Evolutionary conservation across 2,113 vertebrate genomes (phyloP).

Genomic region (Syngnathus scovelli): DNA sequence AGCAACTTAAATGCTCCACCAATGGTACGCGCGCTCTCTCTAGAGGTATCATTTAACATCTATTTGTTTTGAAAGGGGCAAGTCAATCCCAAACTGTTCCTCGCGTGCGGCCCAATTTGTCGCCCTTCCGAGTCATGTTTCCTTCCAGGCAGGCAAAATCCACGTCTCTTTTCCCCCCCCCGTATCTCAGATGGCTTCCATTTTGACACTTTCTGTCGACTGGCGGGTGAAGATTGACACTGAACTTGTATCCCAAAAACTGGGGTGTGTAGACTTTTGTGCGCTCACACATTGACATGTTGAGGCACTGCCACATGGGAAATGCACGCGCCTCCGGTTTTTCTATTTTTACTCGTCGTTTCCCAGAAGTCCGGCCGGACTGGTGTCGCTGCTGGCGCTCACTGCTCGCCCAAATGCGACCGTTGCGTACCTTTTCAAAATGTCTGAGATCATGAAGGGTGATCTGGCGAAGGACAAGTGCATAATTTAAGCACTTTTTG

Average conservation of each 20-base stretch:
- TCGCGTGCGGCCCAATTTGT: too few species aligned
- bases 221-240: too few species aligned
- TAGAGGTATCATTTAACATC: neutral
- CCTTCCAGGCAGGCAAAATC: too few species aligned
- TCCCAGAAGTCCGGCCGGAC: conserved; percentile 50
- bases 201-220: too few species aligned
- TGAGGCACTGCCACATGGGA: conserved; percentile 38
- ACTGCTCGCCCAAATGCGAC: neutral
- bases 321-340: conserved; percentile 6
- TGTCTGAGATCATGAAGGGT: too few species aligned
- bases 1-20: neutral
- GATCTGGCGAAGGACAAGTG: too few species aligned
- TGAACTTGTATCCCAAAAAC: neutral
- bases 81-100: too few species aligned
- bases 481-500: too few species aligned
- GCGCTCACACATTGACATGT: conserved; percentile 19
- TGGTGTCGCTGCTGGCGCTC: conserved; percentile 42
- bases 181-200: too few species aligned
- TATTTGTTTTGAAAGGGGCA: too few species aligned
- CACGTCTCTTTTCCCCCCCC: too few species aligned
- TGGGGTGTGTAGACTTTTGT: neutral
- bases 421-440: neutral
- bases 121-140: too few species aligned
- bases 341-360: conserved; percentile 72
- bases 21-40: neutral